Base-by-base conservation (phyloP, 2,113 vertebrate species). In the Oryctolagus cuniculus region DNA sequence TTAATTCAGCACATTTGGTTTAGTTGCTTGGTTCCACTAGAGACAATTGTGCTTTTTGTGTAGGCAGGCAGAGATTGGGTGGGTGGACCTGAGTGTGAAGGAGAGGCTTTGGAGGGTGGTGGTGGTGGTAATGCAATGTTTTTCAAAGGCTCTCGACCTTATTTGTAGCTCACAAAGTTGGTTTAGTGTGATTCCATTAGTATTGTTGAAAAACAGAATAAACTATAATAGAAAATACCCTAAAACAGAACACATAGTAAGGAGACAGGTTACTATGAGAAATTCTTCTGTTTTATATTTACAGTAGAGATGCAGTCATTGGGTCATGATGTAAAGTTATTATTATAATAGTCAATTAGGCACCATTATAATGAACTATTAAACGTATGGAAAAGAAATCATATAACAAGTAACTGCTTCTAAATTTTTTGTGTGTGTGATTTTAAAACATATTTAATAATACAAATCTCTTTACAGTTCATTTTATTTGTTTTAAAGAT, bases 1-100 rank as follows among this genome's bases (percentile, higher is more conserved):
- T 86, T 31, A 81, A 51, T 58, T 73, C 8, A 72, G 88, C 44
- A 93, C 61, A 61, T 88, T 79, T 84, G 36, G 73, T 89, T 84
- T 79, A 51, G 16, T 67, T 67, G 51, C 34, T 58, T 79, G n/a
- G 6, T 81, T 90, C 31, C 15, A 19, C 10, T 31, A 21, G 17
- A 17, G 63, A 53, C 77, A 44, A 29, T 8, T 17, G 2, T 31
- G 3, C 55, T 58, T 58, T 86, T 80, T 91, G 29, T 61, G n/a
- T 25, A 16, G 38, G 13, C 15, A 24, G 24, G 38, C 22, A 49
- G 22, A 4, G 22, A 25, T 25, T 21, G 10, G 53, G n/a, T 80
- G 53, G 13, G 8, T 66, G 24, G 10, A 49, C 58, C n/a, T 64
- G 27, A 93, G 25, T n/a, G 73, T 67, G 29, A 78, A 66, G 36